A percentile compares a stretch with the other conserved stretches of the same genome.
Conservation (phyloP, 2,888 invertebrate genomes). For the Spodoptera picta region DNA sequence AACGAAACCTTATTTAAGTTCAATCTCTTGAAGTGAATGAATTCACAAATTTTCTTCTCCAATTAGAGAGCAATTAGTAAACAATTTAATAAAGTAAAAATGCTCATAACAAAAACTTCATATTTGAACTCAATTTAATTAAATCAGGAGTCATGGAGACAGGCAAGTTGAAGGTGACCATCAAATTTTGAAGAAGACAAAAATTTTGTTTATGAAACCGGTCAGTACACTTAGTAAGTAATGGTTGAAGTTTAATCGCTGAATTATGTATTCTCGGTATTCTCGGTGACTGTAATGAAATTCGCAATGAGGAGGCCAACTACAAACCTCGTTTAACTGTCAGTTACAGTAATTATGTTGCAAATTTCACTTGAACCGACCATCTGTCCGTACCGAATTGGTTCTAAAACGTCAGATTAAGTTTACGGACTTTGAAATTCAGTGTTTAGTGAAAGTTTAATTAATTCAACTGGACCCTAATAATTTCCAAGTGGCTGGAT, state of each 20-base stretch:
- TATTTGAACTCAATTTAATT: conserved; percentile 13
- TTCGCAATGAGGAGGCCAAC: not conserved
- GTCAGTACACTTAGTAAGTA: conserved; percentile 4
- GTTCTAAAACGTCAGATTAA: conserved; percentile 38
- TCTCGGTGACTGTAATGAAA: conserved; percentile 1
- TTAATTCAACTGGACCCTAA: conserved; percentile 69
- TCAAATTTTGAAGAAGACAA: conserved; percentile 4
- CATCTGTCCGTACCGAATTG: conserved; percentile 19
- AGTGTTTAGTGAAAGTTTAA: conserved; percentile 70
- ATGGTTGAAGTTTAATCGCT: not conserved
- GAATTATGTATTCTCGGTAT: too few species aligned
- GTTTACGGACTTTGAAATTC: conserved; percentile 54
- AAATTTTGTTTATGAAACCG: not conserved
- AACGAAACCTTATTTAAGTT: conserved; percentile 9
- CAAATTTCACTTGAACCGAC: conserved; percentile 29
- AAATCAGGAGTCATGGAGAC: not conserved
- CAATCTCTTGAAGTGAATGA: conserved; percentile 3
- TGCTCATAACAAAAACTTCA: conserved; percentile 2
- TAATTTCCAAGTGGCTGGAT: conserved; percentile 65
- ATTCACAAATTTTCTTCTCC: not conserved
- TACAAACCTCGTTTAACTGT: conserved; percentile 3
- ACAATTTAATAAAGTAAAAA: conserved; percentile 8
- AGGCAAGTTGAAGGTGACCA: conserved; percentile 1
- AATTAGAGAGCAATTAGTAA: conserved; percentile 2
- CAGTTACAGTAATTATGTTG: conserved; percentile 13